Percentiles rank a stretch among this genome's conserved stretches.
Evolutionary conservation across 2,797 vertebrate genomes (phyloP).

Genomic region (Dryobates pubescens): DNA sequence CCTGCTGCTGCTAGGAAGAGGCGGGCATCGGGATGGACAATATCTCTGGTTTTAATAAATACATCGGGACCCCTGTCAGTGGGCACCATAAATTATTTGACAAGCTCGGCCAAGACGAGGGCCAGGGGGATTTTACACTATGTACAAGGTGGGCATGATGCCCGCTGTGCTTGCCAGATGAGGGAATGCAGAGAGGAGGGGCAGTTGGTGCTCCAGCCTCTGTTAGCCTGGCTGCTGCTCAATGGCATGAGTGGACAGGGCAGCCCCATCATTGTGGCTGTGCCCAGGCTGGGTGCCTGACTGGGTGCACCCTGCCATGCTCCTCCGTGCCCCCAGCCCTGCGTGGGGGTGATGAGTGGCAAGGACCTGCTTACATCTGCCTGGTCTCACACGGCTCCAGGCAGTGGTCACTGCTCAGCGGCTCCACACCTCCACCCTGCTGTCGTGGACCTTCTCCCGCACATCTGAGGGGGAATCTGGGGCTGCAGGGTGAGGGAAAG

Average conservation of each 20-base stretch:
- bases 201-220: background rate
- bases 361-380: background rate
- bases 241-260: background rate
- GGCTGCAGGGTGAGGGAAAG: background rate
- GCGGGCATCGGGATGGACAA: background rate
- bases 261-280: background rate
- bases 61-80: slow-evolving; percentile 15
- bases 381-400: fast-evolving
- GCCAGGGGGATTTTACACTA: slow-evolving; percentile 56
- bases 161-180: fast-evolving
- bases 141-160: slow-evolving; percentile 4
- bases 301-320: fast-evolving
- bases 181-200: background rate
- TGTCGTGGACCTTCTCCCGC: background rate
- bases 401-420: slow-evolving; percentile 19
- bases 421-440: slow-evolving; percentile 16
- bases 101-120: background rate
- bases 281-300: background rate
- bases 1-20: background rate
- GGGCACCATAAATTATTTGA: slow-evolving; percentile 65
- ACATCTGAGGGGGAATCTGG: background rate
- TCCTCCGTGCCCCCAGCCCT: background rate
- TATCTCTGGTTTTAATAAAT: slow-evolving; percentile 80
- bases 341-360: fast-evolving
- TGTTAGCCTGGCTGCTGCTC: fast-evolving